phyloP scores from a whole-genome alignment of 2,113 vertebrate genomes.

The Galbula dea region DNA sequence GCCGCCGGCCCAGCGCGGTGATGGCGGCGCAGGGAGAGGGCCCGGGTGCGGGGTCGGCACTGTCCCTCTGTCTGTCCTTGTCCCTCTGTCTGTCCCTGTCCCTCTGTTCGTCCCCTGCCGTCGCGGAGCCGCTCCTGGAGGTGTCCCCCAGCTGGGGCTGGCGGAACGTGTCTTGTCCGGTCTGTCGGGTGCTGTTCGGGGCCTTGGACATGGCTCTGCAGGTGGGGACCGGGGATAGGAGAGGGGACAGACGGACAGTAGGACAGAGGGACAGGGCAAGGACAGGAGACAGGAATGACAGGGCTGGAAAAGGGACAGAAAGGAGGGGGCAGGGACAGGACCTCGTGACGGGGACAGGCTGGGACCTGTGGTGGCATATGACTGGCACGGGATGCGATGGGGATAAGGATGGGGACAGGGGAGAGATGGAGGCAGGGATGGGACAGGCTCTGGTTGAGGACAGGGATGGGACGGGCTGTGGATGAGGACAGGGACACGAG shows the following conservation, averaged over 20 bases:
- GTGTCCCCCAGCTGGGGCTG: background rate
- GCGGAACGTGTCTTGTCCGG: background rate
- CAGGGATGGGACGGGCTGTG: too few species aligned
- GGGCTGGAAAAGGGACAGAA: background rate
- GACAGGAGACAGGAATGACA: background rate
- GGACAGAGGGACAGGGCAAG: background rate
- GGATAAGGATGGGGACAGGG: background rate
- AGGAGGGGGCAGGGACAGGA: background rate
- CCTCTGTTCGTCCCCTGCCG: background rate
- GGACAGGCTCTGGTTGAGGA: too few species aligned
- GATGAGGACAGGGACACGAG: background rate
- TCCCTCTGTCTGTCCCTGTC: fast-evolving
- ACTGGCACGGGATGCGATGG: background rate
- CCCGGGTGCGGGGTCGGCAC: too few species aligned
- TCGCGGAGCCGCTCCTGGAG: background rate
- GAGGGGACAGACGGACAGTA: background rate
- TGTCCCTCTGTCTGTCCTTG: too few species aligned
- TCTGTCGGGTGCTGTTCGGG: background rate
- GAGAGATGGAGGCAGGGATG: background rate
- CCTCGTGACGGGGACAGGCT: background rate
- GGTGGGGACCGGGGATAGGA: background rate
- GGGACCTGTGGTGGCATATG: too few species aligned
- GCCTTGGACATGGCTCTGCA: background rate
- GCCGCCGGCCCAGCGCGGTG: background rate
- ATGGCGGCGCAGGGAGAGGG: background rate